Evolutionary conservation across 2,113 vertebrate species (phyloP).

Genomic region (Forbesichthys agassizii): DNA sequence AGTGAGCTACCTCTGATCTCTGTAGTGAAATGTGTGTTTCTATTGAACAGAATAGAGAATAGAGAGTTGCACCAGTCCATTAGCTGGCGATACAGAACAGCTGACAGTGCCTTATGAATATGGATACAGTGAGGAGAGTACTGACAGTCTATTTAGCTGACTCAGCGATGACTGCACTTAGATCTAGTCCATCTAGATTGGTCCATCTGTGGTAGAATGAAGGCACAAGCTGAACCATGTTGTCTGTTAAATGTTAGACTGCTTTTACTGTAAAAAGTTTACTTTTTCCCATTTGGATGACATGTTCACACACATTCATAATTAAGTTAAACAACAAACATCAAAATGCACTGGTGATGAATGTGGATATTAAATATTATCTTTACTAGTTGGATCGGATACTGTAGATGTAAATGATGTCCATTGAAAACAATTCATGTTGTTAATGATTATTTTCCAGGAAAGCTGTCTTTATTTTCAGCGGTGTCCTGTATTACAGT

Average conservation of each 20-base stretch:
- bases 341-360: neutral
- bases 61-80: too few species aligned
- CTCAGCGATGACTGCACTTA: constrained; percentile 2
- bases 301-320: constrained; percentile 1
- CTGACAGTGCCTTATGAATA: too few species aligned
- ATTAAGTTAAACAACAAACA: neutral
- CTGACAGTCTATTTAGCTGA: neutral
- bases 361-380: neutral
- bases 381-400: neutral
- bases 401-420: neutral
- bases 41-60: too few species aligned
- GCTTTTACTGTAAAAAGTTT: constrained; percentile 19
- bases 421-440: too few species aligned
- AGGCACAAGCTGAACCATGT: constrained; percentile 6
- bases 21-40: too few species aligned
- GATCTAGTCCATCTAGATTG: constrained; percentile 34
- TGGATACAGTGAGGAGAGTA: neutral
- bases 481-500: neutral
- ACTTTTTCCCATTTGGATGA: neutral
- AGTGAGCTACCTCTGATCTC: too few species aligned
- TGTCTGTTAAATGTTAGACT: constrained; percentile 8
- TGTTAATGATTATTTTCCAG: too few species aligned
- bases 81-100: too few species aligned
- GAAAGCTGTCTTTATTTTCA: too few species aligned
- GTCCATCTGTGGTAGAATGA: constrained; percentile 21